Base-by-base conservation (phyloP, 2,888 invertebrate species). In the Sipha maydis region DNA sequence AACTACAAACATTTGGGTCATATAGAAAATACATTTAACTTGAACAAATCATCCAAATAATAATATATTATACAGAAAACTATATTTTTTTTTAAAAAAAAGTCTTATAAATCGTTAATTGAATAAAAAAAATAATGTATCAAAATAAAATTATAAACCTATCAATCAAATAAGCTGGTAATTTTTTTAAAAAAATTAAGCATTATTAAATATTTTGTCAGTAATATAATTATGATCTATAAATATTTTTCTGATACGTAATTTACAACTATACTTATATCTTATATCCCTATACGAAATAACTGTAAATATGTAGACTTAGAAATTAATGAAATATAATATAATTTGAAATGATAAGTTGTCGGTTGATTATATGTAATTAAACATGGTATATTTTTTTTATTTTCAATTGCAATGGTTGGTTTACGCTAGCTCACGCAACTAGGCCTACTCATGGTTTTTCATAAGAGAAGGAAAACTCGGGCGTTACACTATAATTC, bases 401-500 rank as follows among this genome's bases (percentile, higher is more conserved):
- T 38, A 19, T 31, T 61, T 48, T 28, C 78, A 85, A 77, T 85
- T 85, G 69, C 67, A 69, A 85, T 69, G 78, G 85, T 77, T 77
- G 54, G 69, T 86, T 86, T 71, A 86, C 71, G 83, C 61, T 19
- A 61, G 75, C 76, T 61, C 76, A 41, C 76, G 76, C 76, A 84
- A 14, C 80, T 80, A 84, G 78, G 78, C 85, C 78, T 78, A 69
- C 19, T 69, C 31, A 31, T 85, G 67, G 69, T 79, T 79, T 85
- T 38, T 56, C 61, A 80, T 41, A 82, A 67, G 61, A 19, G 61
- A 80, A 86, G 25, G 82, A 88, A 88, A 82, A 88, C 41, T 76
- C 80, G 56, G 73, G 82, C 80, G 75, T 88, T 82, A 80, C 80
- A 82, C 88, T 88, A 76, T 73, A 80, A 88, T 82, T 82, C 61